phyloP scores from a whole-genome alignment of 2,888 invertebrate species.

The Eretmocerus hayati region DNA sequence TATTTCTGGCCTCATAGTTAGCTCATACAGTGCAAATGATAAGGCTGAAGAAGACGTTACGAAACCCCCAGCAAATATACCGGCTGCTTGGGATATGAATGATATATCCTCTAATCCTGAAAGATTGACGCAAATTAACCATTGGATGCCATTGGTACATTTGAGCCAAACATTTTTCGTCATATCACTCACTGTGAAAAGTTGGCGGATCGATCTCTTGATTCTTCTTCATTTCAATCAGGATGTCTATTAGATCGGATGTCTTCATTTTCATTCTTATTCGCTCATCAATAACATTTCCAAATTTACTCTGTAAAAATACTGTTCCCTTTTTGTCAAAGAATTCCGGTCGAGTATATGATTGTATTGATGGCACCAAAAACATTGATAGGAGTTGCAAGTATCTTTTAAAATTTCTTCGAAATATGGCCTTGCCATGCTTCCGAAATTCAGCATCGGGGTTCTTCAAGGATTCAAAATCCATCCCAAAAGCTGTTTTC shows the following conservation, averaged over 20 bases:
- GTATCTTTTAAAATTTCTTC: conserved; percentile 36
- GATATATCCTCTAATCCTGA: conserved; percentile 34
- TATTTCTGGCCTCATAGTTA: conserved; percentile 29
- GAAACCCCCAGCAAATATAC: conserved; percentile 37
- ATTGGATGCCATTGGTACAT: no score
- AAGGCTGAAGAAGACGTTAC: conserved; percentile 34
- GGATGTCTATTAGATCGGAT: conserved; percentile 48
- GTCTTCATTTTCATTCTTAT: conserved; percentile 41
- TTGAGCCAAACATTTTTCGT: no score
- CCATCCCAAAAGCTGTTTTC: conserved; percentile 48
- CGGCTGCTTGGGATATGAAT: conserved; percentile 32
- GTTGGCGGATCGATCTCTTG: conserved; percentile 24
- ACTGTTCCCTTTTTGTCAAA: conserved; percentile 37
- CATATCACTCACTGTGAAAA: conserved; percentile 15
- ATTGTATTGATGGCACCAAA: conserved; percentile 44
- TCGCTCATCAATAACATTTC: conserved; percentile 44
- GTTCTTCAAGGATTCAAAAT: conserved; percentile 46
- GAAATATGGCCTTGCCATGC: conserved; percentile 44
- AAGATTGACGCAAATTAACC: no score
- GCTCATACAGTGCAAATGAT: conserved; percentile 31
- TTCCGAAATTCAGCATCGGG: conserved; percentile 47
- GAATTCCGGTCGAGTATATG: conserved; percentile 41
- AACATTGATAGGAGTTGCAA: conserved; percentile 44
- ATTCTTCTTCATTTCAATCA: conserved; percentile 44
- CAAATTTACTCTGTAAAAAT: conserved; percentile 45